Evolutionary conservation across 2,888 invertebrate genomes (phyloP), one percentile per base, ranked within the genome.

Genomic region (Anorthoa munda): DNA sequence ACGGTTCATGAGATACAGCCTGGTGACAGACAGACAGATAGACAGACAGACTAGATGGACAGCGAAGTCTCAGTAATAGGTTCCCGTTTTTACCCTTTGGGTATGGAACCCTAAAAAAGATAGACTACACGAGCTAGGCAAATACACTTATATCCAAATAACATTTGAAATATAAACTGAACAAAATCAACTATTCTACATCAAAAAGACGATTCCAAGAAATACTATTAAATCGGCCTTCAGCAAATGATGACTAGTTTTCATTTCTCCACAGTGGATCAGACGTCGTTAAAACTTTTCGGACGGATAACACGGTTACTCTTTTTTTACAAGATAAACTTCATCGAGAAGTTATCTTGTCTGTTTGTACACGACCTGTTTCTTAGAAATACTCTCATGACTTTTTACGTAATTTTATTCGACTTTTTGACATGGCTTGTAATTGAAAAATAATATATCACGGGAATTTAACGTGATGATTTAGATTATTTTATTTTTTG

Each of bases 221-320:
- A 73, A 21, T 46, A 55, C 23, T 59, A 66, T 58, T 76, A 81
- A 85, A 86, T 77, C 55, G 48, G 23, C 53, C 26, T 60, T 79
- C 72, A 76, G 55, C 59, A 74, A 75, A 68, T 69, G 70, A 66
- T 81, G 76, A 81, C 77, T 83, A 87, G 84, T 86, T 86, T 56
- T 77, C 63, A 68, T 83, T 84, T 78, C 82, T 70, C 75, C 76
- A 73, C 81, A 55, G 67, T 82, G 83, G 76, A 84, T 85, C 84
- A 88, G 85, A 85, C 85, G 85, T 94, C 93, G 90, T 94, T 94
- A 94, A 92, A 94, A 94, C 90, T 94, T 94, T 91, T 90, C 87
- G 85, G 90, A 82, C 77, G 81, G 86, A 88, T 88, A 91, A 92
- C 90, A 89, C 82, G 78, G 88, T 90, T 90, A 90, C 87, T 89